phyloP scores from a whole-genome alignment of 2,888 invertebrate species.

The Mythimna pallens region DNA sequence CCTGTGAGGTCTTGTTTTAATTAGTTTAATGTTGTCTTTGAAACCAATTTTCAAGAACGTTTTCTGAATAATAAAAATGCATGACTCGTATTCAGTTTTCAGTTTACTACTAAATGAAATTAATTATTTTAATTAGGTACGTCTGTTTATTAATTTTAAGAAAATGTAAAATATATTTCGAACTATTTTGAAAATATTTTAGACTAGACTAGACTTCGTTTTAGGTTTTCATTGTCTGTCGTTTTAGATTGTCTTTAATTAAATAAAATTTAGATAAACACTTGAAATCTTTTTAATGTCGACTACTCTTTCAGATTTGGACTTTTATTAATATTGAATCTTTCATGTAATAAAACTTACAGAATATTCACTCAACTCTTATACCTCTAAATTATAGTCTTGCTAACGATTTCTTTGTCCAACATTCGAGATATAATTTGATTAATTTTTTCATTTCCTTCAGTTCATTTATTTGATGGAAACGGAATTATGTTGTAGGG shows the following conservation, averaged over 20 bases:
- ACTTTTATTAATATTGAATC: slow-evolving; percentile 18
- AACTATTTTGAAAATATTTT: slow-evolving; percentile 6
- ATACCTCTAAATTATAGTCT: slow-evolving; percentile 48
- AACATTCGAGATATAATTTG: slow-evolving; percentile 73
- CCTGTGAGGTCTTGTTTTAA: slow-evolving; percentile 50
- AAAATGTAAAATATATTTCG: background rate
- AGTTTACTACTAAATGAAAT: slow-evolving; percentile 27
- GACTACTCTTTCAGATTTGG: background rate
- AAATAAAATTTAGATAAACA: background rate
- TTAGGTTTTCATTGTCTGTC: no score
- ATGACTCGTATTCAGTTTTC: slow-evolving; percentile 27
- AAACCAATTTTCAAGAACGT: slow-evolving; percentile 50
- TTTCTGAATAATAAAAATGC: slow-evolving; percentile 25
- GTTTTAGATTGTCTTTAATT: background rate
- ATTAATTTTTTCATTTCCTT: slow-evolving; percentile 81
- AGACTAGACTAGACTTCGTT: no score
- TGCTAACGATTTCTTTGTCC: slow-evolving; percentile 71
- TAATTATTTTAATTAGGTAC: slow-evolving; percentile 29
- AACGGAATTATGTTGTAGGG: slow-evolving; percentile 81
- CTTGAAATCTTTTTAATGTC: slow-evolving; percentile 5
- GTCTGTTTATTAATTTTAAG: slow-evolving; percentile 1
- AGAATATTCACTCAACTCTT: slow-evolving; percentile 27
- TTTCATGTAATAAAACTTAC: slow-evolving; percentile 8
- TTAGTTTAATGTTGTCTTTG: slow-evolving; percentile 45
- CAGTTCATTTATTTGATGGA: slow-evolving; percentile 78